A percentile compares a stretch with the other conserved stretches of the same genome.
These are phyloP conservation scores for Dichetophora obliterata DNA, from an alignment of 2,888 invertebrate species.

Conservation along the genomic window DNA sequence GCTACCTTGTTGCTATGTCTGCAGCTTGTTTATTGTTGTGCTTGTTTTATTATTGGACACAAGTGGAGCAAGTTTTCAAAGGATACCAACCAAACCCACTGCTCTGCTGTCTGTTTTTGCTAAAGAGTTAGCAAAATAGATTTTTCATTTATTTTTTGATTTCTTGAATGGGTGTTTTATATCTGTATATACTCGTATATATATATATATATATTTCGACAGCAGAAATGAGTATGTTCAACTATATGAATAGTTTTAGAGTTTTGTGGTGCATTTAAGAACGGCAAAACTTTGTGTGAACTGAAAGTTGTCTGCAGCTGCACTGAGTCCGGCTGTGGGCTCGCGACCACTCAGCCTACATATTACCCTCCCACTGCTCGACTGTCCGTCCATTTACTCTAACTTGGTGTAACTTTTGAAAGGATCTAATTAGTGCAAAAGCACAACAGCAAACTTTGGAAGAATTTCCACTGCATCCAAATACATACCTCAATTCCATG, in stretches of 20 bases:
- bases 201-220: not conserved
- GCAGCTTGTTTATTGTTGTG: too few species aligned
- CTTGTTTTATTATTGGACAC: too few species aligned
- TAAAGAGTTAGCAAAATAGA: not conserved
- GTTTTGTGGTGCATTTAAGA: slow-evolving; percentile 16
- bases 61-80: not conserved
- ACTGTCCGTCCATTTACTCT: slow-evolving; percentile 7
- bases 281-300: not conserved
- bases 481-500: slow-evolving; percentile 24
- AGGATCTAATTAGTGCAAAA: slow-evolving; percentile 34
- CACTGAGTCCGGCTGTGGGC: not conserved
- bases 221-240: not conserved
- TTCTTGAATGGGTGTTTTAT: not conserved
- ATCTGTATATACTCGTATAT: not conserved
- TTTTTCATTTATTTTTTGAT: not conserved
- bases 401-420: slow-evolving; percentile 29
- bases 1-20: not conserved
- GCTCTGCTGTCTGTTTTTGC: not conserved
- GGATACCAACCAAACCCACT: not conserved
- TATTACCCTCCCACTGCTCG: not conserved
- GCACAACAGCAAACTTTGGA: slow-evolving; percentile 25
- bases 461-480: slow-evolving; percentile 18
- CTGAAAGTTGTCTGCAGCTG: slow-evolving; percentile 4
- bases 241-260: not conserved
- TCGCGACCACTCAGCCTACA: not conserved